These are phyloP conservation scores for Eurosta solidaginis DNA, from an alignment of 1,140 invertebrate species.

Conservation along the genomic window DNA sequence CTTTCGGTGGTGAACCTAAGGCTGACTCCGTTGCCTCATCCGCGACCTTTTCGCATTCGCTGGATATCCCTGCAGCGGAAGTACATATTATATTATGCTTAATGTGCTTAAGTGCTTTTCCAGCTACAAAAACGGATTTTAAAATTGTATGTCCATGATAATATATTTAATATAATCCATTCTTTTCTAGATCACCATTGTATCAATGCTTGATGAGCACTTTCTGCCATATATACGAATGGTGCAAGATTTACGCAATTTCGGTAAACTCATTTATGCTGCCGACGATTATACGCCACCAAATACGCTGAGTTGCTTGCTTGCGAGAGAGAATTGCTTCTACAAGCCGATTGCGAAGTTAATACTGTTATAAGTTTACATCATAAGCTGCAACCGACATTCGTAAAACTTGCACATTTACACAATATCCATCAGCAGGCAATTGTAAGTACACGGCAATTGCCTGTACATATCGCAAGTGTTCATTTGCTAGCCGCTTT, in stretches of 20 bases:
- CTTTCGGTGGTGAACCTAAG: too few relatives aligned
- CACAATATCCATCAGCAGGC: conserved; percentile 32
- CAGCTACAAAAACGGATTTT: too few relatives aligned
- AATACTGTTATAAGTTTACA: conserved; percentile 39
- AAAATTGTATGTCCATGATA: too few relatives aligned
- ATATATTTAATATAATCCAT: too few relatives aligned
- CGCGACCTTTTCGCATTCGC: too few relatives aligned
- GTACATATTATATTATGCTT: too few relatives aligned
- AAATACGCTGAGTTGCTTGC: conserved; percentile 34
- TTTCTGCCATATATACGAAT: conserved; percentile 31
- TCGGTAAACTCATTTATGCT: conserved; percentile 38
- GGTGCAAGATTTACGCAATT: conserved; percentile 40
- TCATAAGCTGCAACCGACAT: conserved; percentile 35
- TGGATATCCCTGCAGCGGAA: too few relatives aligned
- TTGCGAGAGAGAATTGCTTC: conserved; percentile 38
- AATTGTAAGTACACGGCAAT: conserved; percentile 29
- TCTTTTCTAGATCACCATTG: conserved; percentile 29
- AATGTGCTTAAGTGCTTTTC: too few relatives aligned
- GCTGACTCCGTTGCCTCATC: too few relatives aligned
- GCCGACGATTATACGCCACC: conserved; percentile 32
- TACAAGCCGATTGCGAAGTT: conserved; percentile 20
- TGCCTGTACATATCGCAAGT: conserved; percentile 43
- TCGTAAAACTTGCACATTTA: conserved; percentile 34
- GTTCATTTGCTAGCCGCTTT: conserved; percentile 42
- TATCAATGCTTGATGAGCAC: conserved; percentile 29